Evolutionary conservation across 1,140 invertebrate genomes (phyloP), one percentile per base, ranked within the genome.

Genomic region (Cherax quadricarinatus): DNA sequence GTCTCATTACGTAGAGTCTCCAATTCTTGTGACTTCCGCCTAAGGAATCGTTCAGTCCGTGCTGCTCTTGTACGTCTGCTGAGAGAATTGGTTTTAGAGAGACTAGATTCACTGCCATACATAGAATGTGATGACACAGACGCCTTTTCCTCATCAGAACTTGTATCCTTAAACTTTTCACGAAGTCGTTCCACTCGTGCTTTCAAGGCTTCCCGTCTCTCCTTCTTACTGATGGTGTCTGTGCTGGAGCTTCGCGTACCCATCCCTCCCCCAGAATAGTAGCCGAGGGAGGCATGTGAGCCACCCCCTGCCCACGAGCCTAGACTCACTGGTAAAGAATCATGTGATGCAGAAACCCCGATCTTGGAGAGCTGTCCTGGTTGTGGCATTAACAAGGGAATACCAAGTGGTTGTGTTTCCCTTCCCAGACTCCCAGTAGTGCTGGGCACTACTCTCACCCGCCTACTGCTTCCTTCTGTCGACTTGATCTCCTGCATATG

Each of bases 21-120:
- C 66, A 97, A 97, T 90, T 97, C 97, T 66, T 96, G 96, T 5
- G 97, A 97, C 82, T 97, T 95, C 60, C 97, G 95, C 94, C 97
- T 97, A 80, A 97, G 96, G 94, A 97, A 97, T 57, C 97, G 96
- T 94, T 98, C 97, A 81, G 97, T 98, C 93, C 97, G 95, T 0
- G 97, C 97, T 30, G 96, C 96, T 86, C 97, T 95, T 49, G 96
- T 96, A 88, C 95, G 95, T 24, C 95, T 95, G 89, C 94, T 96
- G 66, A 95, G 94, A 6, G 96, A 96, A 51, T 96, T 96, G 75
- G 96, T 90, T 48, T 96, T 93, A 96, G 95, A 86, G 95, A 95
- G 95, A 94, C 96, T 96, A 80, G 96, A 95, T 88, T 96, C 97
- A 93, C 97, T 97, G 87, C 97, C 97, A 94, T 96, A 97, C 94